Percentiles rank a stretch among this genome's conserved stretches.
Conservation (phyloP, 2,888 invertebrate species). For the Cybosia mesomella region DNA sequence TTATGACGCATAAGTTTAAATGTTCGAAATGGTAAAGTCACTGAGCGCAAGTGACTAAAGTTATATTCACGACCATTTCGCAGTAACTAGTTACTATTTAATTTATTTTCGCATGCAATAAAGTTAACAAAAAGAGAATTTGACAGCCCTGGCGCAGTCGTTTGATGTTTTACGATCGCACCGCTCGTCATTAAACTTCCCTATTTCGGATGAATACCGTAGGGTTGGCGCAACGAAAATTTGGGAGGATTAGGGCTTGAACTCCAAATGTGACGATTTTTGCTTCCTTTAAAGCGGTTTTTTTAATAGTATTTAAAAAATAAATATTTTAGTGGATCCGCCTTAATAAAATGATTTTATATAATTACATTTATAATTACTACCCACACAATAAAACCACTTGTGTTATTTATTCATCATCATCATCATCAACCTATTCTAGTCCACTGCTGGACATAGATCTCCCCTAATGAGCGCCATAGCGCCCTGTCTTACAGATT, state of each 20-base stretch:
- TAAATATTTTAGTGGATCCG: too few species aligned
- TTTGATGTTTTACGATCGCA: slow-evolving; percentile 80
- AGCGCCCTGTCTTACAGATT: too few species aligned
- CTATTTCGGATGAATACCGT: slow-evolving; percentile 68
- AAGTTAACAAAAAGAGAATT: slow-evolving; percentile 54
- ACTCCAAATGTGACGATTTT: slow-evolving; percentile 13
- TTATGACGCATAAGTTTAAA: slow-evolving; percentile 23
- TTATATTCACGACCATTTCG: slow-evolving; percentile 47
- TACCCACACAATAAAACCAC: too few species aligned
- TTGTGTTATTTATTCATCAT: too few species aligned
- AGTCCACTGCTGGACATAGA: too few species aligned
- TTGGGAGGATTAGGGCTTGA: slow-evolving; percentile 24
- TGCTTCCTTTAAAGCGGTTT: slow-evolving; percentile 8
- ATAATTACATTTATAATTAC: too few species aligned
- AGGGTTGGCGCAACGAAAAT: slow-evolving; percentile 64
- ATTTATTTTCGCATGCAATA: slow-evolving; percentile 53
- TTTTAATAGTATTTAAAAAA: too few species aligned
- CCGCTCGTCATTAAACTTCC: slow-evolving; percentile 82
- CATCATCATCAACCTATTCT: too few species aligned
- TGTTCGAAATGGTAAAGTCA: slow-evolving; percentile 21
- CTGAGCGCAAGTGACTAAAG: slow-evolving; percentile 25
- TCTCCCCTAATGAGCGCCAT: too few species aligned
- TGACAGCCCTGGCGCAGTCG: slow-evolving; percentile 73
- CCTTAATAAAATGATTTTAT: too few species aligned
- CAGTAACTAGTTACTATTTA: slow-evolving; percentile 49